Evolutionary conservation across 2,888 invertebrate species (phyloP), one percentile per base, ranked within the genome.

Genomic region (Drosophila phalerata): DNA sequence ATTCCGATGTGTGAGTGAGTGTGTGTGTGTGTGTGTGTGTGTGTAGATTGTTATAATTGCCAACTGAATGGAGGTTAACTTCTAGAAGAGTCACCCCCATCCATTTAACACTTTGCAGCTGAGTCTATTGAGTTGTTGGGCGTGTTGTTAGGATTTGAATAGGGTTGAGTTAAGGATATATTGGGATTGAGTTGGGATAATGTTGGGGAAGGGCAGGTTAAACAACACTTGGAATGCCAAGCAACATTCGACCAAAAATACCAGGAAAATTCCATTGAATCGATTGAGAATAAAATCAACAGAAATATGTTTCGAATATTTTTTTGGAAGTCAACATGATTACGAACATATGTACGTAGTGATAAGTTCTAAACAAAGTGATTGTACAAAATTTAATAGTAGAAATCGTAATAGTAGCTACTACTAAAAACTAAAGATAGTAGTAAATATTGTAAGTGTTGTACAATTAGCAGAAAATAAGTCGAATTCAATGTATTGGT

Each of bases 1-100:
- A 48, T 48, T 42, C 19, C 32, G 17, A 11, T 34, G 25, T 69
- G 78, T 73, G 53, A 65, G 67, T 58, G 49, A 45, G 48, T 42
- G 19, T 42, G 19, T 38, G n/a, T 15, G n/a, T 37, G n/a, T 38
- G 28, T 48, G 40, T 37, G 30, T 58, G 34, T 43, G 49, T 55
- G 13, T 60, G 40, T 30, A 53, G 40, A 15, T 47, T 52, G 55
- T 68, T 81, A 77, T 80, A 83, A 80, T 80, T 80, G 81, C 63
- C 78, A 72, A 48, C 73, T 66, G 49, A 55, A 34, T 60, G 61
- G 52, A 52, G 69, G 19, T 37, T 30, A 48, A 32, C 67, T n/a
- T 25, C 11, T 5, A 38, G 6, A 6, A 25, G 9, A 13, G 2
- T 17, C 4, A 5, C 2, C 38, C n/a, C 13, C 32, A 13, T 10